Evolutionary conservation across 92 coral and sea anemone species (phyloP).

Genomic region (Pocillopora grandis): DNA sequence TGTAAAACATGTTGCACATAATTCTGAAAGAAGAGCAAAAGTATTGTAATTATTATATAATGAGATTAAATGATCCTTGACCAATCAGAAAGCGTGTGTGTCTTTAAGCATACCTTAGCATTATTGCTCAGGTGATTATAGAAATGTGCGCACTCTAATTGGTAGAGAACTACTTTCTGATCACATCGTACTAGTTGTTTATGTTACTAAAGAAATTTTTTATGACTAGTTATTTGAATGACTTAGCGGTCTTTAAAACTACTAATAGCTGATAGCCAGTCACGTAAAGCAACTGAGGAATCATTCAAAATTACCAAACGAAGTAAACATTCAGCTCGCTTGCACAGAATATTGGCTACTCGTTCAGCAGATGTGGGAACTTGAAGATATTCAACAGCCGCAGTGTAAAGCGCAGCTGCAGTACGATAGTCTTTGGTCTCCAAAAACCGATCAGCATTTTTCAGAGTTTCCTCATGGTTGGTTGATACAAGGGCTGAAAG

Average conservation of each 20-base stretch:
- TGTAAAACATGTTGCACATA: constrained; percentile 18
- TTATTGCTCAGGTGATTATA: no score
- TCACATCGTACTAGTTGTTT: no score
- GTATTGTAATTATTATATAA: not conserved
- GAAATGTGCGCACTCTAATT: no score
- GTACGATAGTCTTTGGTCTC: not conserved
- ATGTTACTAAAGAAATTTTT: no score
- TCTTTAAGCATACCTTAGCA: no score
- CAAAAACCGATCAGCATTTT: constrained; percentile 10
- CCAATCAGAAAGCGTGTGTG: no score
- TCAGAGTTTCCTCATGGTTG: not conserved
- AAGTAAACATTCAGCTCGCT: constrained; percentile 31
- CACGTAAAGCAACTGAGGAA: not conserved
- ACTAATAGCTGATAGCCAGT: not conserved
- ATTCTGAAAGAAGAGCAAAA: not conserved
- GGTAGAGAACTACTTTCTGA: no score
- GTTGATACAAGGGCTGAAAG: constrained; percentile 18
- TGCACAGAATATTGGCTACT: constrained; percentile 4
- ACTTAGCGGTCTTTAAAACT: not conserved
- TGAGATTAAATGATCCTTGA: not conserved
- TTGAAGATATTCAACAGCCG: not conserved
- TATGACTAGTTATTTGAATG: not conserved
- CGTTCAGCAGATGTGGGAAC: not conserved
- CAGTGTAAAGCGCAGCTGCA: constrained; percentile 12
- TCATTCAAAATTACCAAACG: not conserved